These are phyloP conservation scores for Lamprotornis superbus DNA, from an alignment of 2,113 vertebrate genomes.

Conservation along the genomic window DNA sequence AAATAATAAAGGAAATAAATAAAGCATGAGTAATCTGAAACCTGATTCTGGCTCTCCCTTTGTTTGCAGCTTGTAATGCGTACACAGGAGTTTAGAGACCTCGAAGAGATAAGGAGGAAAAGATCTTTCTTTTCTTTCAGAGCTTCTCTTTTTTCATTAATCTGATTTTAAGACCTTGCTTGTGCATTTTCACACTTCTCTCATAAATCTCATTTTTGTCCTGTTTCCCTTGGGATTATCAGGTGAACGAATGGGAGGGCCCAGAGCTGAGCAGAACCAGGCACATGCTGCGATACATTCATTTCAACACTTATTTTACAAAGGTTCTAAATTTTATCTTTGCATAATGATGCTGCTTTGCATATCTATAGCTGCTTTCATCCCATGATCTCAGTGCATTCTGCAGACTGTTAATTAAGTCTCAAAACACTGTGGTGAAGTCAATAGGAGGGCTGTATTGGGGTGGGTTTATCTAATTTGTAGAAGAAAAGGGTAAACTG, in stretches of 20 bases:
- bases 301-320: conserved; percentile 47
- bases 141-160: background rate
- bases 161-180: conserved; percentile 30
- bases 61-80: background rate
- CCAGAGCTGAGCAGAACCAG: background rate
- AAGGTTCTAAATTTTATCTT: conserved; percentile 36
- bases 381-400: background rate
- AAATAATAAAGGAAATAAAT: background rate
- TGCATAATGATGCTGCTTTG: conserved; percentile 53
- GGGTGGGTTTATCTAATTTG: background rate
- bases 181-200: background rate
- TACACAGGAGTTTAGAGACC: background rate
- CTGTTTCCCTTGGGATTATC: background rate
- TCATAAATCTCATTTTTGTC: conserved; percentile 34
- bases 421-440: background rate
- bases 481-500: background rate
- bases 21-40: background rate
- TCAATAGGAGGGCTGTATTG: background rate
- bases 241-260: background rate
- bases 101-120: background rate
- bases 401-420: conserved; percentile 36
- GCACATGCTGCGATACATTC: background rate
- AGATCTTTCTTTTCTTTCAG: background rate
- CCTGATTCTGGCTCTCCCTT: background rate
- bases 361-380: conserved; percentile 38